Evolutionary conservation across 2,888 invertebrate genomes (phyloP).

Genomic region (Laspeyria flexula): DNA sequence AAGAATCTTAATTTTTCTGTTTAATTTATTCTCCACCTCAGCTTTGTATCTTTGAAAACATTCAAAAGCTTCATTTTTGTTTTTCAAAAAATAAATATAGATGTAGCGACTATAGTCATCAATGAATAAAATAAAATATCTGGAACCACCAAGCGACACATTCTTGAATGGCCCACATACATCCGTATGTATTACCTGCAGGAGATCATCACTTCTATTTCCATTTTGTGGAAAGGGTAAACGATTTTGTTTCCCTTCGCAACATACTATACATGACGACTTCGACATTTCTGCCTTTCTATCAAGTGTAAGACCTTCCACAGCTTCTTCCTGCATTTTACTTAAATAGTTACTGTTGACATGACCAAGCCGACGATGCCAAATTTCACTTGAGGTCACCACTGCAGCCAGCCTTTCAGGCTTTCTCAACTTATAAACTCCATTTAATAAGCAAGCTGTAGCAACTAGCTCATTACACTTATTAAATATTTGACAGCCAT

Average conservation of each 20-base stretch:
- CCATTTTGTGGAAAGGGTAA: constrained; percentile 25
- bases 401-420: constrained; percentile 7
- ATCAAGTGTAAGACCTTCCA: background rate
- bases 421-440: constrained; percentile 34
- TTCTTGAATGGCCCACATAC: constrained; percentile 31
- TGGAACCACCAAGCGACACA: constrained; percentile 14
- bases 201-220: constrained; percentile 18
- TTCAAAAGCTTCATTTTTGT: background rate
- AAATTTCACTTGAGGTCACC: constrained; percentile 5
- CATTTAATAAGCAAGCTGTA: constrained; percentile 31
- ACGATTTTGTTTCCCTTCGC: constrained; percentile 33
- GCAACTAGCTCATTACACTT: constrained; percentile 24
- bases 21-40: no score
- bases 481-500: constrained; percentile 33
- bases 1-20: no score
- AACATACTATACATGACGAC: constrained; percentile 27
- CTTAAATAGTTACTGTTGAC: constrained; percentile 13
- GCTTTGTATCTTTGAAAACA: no score
- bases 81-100: background rate
- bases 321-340: background rate
- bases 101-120: background rate
- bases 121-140: background rate
- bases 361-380: constrained; percentile 20
- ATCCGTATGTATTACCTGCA: constrained; percentile 21
- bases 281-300: constrained; percentile 29